phyloP scores from a whole-genome alignment of 2,888 invertebrate genomes.

The Neoitamus cyanurus region DNA sequence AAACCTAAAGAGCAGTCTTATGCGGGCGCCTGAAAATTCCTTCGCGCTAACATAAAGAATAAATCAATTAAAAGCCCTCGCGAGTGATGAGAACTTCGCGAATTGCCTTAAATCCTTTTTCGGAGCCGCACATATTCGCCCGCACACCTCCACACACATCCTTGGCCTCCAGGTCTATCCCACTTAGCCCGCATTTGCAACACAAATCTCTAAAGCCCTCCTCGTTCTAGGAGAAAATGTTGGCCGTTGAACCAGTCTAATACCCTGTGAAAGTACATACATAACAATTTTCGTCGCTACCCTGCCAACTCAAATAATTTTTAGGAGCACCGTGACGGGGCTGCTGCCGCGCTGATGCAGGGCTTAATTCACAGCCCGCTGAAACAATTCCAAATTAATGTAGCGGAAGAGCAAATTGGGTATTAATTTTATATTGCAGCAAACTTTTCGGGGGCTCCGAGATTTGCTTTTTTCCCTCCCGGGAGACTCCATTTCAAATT shows the following conservation, averaged over 20 bases:
- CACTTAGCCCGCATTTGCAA: slow-evolving; percentile 11
- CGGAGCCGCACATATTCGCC: neutral
- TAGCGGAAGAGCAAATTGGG: slow-evolving; percentile 50
- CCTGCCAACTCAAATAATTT: slow-evolving; percentile 13
- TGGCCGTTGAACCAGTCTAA: neutral
- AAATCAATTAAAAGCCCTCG: slow-evolving; percentile 33
- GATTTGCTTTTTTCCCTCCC: neutral
- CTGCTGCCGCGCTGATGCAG: neutral
- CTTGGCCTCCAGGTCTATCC: neutral
- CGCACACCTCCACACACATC: neutral
- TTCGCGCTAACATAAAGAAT: neutral
- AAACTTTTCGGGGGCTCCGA: slow-evolving; percentile 34
- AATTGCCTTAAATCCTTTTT: neutral
- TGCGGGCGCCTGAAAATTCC: neutral
- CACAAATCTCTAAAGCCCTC: neutral
- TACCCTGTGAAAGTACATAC: slow-evolving; percentile 7
- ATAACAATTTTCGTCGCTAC: slow-evolving; percentile 17
- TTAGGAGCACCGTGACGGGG: neutral
- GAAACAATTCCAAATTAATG: slow-evolving; percentile 50
- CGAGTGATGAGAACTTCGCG: neutral
- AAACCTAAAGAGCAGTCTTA: neutral
- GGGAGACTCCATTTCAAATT: neutral
- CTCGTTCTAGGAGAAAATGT: slow-evolving; percentile 1
- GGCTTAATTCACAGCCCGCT: slow-evolving; percentile 32
- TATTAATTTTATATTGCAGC: slow-evolving; percentile 50